Base-by-base conservation (phyloP, 2,888 invertebrate genomes). In the Spodoptera exigua region DNA sequence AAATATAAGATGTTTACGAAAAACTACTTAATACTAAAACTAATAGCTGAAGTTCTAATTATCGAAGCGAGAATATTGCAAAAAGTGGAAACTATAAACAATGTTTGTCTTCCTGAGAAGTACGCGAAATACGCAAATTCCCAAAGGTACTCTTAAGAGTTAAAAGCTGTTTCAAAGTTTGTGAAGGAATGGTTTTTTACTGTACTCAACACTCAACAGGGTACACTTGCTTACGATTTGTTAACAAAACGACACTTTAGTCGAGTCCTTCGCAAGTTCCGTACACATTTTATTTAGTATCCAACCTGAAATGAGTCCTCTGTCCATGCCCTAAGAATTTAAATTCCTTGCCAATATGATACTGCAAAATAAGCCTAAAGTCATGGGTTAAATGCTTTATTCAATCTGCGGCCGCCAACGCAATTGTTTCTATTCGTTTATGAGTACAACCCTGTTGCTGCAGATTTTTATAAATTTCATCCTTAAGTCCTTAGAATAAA, bases 381-480 rank as follows among this genome's bases (percentile, higher is more conserved):
- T 83, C 89, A 86, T 82, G 83, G 85, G 87, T 90, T 89, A 91
- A 91, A 89, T 83, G 84, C 76, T 87, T 89, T 86, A 91, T 91
- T 90, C 87, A 91, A 92, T 92, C 85, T 90, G 88, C 87, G 83
- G 80, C 86, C 89, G 81, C 88, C 88, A 80, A 86, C 87, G 85
- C 89, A 88, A 89, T 90, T 89, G 90, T 88, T 87, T 87, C 87
- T 85, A 85, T 85, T 87, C 82, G 73, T 74, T 85, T 83, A 85
- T 82, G 76, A 71, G 76, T 49, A 68, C 80, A 76, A 70, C 69
- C 56, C 66, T 51, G 49, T 66, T 63, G 52, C 63, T 21, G 66
- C 61, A 52, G 35, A 54, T 57, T 48, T 41, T 64, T 47, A 40
- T 57, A 37, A 84, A 64, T 83, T 66, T 82, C 61, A 75, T 75